Evolutionary conservation across 2,113 vertebrate genomes (phyloP), one percentile per base, ranked within the genome.

Genomic region (Climacteris rufus): DNA sequence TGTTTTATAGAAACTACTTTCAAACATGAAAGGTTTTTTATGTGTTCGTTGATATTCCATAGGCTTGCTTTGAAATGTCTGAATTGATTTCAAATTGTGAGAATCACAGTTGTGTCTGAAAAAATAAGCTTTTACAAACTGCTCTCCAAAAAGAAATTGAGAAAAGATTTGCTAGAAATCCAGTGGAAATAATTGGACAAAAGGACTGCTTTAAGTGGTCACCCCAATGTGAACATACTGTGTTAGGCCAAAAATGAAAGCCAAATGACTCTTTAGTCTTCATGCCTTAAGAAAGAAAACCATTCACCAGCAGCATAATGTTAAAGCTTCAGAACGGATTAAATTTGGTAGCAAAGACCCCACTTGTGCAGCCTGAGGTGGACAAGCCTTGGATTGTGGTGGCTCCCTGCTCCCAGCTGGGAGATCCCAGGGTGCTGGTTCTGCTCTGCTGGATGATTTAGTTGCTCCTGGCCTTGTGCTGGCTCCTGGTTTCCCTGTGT

Each of bases 311-410:
- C 35, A 44, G 4, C 5, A 3, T 44, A 10, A 60, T 8, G 20
- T 8, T 37, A 37, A 17, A 28, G 22, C 13, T 83, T 49, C 61
- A 27, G 0, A 1, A 19, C 2, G 0, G 3, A 15, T 54, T 10
- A 13, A 22, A 69, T 69, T 44, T 37, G 47, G 13, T 52, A 57
- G 35, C 7, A 22, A 12, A 63, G 15, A 5, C n/a, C n/a, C n/a
- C n/a, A 0, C 9, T 6, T 0, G 13, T 45, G 25, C 65, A 69
- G 78, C 44, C 15, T 7, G 17, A 10, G 15, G 8, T 21, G 71
- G 40, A 22, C 4, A 11, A 1, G 37, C 1, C 0, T 22, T 23
- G 30, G 44, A 10, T 12, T 31, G 56, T 0, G 3, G 7, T 2
- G 31, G 37, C 28, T 37, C 11, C 52, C 6, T 59, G 28, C 35